Evolutionary conservation across 2,113 vertebrate genomes (phyloP), one percentile per base, ranked within the genome.

Genomic region (Ceyx melanurus): DNA sequence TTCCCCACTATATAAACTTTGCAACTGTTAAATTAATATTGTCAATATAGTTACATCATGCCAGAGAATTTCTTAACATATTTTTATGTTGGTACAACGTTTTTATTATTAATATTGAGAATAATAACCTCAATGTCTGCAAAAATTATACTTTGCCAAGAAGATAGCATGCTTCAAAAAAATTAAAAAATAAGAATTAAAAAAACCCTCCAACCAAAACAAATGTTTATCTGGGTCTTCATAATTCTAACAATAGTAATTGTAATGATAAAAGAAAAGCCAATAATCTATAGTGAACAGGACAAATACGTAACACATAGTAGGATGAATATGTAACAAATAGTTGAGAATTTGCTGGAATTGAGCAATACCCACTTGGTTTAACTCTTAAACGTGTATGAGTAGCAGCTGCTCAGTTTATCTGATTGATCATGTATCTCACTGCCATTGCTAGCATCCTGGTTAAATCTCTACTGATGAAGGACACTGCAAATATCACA

Each of bases 81-180:
- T 76, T 73, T 66, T 35, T 3, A 50, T 13, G 26, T 53, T n/a
- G 0, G 5, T n/a, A 13, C 7, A 6, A 5, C 75, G 4, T 2
- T 75, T 82, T 43, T 61, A 35, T n/a, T 43, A 20, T 10, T 48
- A 70, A 40, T 45, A 61, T 31, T 31, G 16, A 64, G 7, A 42
- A 8, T 6, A 5, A 35, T 73, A 42, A 54, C 11, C 33, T 56
- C 14, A 68, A 22, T 2, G 3, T 33, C 15, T 46, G 13, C 5
- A 84, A 64, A 93, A 93, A 86, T 11, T 9, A n/a, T 50, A 45
- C 13, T 66, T 80, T 71, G 5, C 29, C 8, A 33, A 46, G 42
- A 50, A 56, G 16, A 50, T 18, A 56, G 0, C 10, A 26, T 10
- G 6, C 5, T 84, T 60, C 48, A 21, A 3, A 51, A 56, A 35